phyloP scores from a whole-genome alignment of 2,113 vertebrate genomes.

The Solea senegalensis region DNA sequence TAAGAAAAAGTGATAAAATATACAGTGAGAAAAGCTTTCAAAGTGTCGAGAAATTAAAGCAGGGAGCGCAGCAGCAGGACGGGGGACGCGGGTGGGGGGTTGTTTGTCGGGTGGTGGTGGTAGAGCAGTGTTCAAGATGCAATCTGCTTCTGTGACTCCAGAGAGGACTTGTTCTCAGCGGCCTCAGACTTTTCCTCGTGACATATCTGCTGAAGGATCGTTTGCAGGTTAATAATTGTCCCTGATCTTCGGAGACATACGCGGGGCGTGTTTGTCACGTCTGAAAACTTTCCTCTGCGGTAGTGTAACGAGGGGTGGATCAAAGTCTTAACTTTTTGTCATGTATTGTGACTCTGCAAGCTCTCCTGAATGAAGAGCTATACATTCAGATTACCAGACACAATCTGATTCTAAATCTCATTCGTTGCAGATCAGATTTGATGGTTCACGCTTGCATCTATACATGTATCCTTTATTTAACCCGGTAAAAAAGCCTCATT shows the following conservation, averaged over 20 bases:
- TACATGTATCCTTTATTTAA: too few species aligned
- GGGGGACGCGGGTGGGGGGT: conserved; percentile 47
- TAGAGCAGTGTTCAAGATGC: conserved; percentile 71
- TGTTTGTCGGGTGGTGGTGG: conserved; percentile 60
- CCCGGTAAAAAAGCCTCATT: too few species aligned
- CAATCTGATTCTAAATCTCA: too few species aligned
- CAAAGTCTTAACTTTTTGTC: too few species aligned
- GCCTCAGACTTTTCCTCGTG: conserved; percentile 41
- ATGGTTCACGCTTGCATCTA: too few species aligned
- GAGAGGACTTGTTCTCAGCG: conserved; percentile 59
- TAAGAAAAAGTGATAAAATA: conserved; percentile 89
- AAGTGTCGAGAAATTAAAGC: conserved; percentile 84
- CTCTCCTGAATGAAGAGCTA: too few species aligned
- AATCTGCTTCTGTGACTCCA: conserved; percentile 80
- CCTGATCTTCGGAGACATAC: neutral
- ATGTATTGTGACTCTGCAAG: too few species aligned
- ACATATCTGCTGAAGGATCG: neutral
- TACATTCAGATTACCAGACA: too few species aligned
- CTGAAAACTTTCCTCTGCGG: too few species aligned
- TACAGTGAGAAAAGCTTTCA: conserved; percentile 88
- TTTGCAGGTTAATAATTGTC: conserved; percentile 9
- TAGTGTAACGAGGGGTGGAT: too few species aligned
- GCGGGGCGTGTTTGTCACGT: too few species aligned
- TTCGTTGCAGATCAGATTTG: too few species aligned
- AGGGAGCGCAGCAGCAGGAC: conserved; percentile 75